A percentile compares a stretch with the other conserved stretches of the same genome.
phyloP scores from a whole-genome alignment of 2,113 vertebrate genomes.

The Agelaius phoeniceus region DNA sequence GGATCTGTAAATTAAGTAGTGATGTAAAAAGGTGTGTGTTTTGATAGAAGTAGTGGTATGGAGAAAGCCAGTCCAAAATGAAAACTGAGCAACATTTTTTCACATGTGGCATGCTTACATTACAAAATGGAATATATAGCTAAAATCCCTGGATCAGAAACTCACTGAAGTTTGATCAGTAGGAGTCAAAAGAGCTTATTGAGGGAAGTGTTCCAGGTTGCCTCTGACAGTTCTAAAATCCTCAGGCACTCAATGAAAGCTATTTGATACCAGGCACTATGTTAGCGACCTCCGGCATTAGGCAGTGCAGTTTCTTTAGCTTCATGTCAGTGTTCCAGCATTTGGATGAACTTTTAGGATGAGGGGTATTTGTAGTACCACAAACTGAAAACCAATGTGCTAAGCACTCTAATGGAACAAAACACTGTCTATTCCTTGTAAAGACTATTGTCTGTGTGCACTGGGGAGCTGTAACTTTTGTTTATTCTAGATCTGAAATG shows the following conservation, averaged over 20 bases:
- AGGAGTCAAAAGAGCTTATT: not conserved
- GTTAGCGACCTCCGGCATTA: not conserved
- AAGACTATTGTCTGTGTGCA: not conserved
- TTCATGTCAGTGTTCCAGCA: not conserved
- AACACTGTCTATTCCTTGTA: not conserved
- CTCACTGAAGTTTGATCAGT: not conserved
- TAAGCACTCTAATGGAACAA: not conserved
- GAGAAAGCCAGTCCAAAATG: not conserved
- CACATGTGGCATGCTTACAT: not conserved
- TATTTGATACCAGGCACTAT: accelerated
- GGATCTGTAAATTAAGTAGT: not conserved
- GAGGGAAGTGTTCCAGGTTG: not conserved
- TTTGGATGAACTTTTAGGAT: not conserved
- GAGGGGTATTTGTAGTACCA: not conserved
- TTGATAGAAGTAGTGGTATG: not conserved
- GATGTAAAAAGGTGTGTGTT: not conserved
- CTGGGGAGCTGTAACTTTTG: not conserved
- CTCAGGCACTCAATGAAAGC: not conserved
- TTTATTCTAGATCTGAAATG: not conserved
- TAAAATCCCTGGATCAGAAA: not conserved
- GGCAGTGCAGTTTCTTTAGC: not conserved
- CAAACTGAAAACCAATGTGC: not conserved
- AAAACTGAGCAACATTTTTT: not conserved
- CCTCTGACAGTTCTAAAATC: not conserved
- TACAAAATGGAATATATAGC: not conserved